These are phyloP conservation scores for Perccottus glenii DNA, from an alignment of 2,113 vertebrate species.

Conservation along the genomic window DNA sequence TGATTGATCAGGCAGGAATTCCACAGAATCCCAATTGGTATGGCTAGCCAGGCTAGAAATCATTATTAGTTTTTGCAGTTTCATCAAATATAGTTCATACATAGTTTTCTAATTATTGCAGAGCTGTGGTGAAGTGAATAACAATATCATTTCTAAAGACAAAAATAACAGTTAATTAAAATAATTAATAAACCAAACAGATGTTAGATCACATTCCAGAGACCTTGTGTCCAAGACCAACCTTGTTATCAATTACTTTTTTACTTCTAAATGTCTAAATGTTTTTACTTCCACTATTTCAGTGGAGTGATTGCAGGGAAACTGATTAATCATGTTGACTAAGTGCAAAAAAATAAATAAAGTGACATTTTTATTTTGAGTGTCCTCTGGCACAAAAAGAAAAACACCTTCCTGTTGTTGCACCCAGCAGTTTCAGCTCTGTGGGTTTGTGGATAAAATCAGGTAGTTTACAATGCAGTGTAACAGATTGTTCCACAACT, in stretches of 20 bases:
- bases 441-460: slow-evolving; percentile 26
- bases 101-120: background rate
- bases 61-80: no score
- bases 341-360: slow-evolving; percentile 15
- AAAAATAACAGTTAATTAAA: background rate
- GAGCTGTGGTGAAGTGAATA: background rate
- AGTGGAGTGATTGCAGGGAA: slow-evolving; percentile 12
- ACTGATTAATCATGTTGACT: slow-evolving; percentile 36
- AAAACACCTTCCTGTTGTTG: slow-evolving; percentile 8
- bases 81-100: background rate
- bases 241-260: slow-evolving; percentile 16
- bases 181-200: no score
- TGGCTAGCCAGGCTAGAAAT: no score
- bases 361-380: slow-evolving; percentile 30
- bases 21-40: no score
- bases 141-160: no score
- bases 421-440: slow-evolving; percentile 7
- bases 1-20: no score
- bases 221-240: slow-evolving; percentile 6
- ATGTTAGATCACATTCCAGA: background rate
- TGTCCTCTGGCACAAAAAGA: slow-evolving; percentile 12
- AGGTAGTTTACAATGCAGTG: slow-evolving; percentile 36
- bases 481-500: slow-evolving; percentile 27
- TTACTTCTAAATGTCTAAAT: slow-evolving; percentile 1
- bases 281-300: background rate